Conservation (phyloP, 1,140 invertebrate species). For the Lutraria rhynchaena region DNA sequence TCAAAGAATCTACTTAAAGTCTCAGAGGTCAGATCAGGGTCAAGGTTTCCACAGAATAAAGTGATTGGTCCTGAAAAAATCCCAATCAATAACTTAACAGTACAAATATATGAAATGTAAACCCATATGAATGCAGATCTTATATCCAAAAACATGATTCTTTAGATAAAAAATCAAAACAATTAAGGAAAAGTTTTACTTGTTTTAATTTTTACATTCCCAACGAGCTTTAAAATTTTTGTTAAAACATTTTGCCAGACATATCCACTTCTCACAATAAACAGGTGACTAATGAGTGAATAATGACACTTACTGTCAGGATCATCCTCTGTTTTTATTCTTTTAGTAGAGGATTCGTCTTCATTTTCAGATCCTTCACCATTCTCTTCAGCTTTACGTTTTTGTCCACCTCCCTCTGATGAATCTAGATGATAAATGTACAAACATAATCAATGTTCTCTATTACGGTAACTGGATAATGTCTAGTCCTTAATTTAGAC, state of each 20-base stretch:
- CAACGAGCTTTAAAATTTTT: not conserved
- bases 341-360: conserved; percentile 5
- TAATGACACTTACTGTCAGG: conserved; percentile 12
- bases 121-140: too few species aligned
- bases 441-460: not conserved
- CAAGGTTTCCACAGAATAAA: conserved; percentile 53
- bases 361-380: conserved; percentile 20
- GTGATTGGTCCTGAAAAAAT: conserved; percentile 35
- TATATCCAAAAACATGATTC: too few species aligned
- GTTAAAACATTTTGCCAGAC: not conserved
- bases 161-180: not conserved
- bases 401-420: conserved; percentile 6
- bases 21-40: conserved; percentile 26
- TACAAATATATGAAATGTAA: too few species aligned
- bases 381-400: conserved; percentile 36
- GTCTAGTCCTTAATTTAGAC: not conserved
- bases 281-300: not conserved
- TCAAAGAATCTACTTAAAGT: conserved; percentile 49
- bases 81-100: too few species aligned
- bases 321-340: conserved; percentile 19
- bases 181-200: not conserved
- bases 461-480: not conserved
- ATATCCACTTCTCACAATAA: not conserved
- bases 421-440: not conserved
- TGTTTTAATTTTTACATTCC: not conserved